Conservation (phyloP, 1,140 invertebrate genomes). For the Drosophila saltans region DNA sequence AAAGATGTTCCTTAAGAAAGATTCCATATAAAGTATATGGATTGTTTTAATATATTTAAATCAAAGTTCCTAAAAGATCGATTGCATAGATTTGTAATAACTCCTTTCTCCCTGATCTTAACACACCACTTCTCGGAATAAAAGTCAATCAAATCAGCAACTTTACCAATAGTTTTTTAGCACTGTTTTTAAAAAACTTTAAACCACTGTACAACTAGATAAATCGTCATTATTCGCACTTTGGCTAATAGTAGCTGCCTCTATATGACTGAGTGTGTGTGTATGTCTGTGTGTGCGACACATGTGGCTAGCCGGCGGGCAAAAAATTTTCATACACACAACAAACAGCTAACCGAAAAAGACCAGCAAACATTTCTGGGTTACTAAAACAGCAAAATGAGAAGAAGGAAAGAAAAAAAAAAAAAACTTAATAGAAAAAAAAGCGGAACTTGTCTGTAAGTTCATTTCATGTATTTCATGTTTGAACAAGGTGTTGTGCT, state of each 20-base stretch:
- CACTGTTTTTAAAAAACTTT: background rate
- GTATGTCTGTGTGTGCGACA: constrained; percentile 36
- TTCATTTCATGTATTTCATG: constrained; percentile 76
- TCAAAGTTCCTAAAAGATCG: too few species aligned
- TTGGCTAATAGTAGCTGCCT: constrained; percentile 17
- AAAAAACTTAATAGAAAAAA: constrained; percentile 49
- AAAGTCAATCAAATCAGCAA: too few species aligned
- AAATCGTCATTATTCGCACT: constrained; percentile 53
- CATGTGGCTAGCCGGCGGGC: constrained; percentile 73
- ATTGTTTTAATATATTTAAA: too few species aligned
- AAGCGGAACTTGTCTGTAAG: constrained; percentile 76
- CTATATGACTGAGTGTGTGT: background rate
- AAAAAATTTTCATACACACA: constrained; percentile 26
- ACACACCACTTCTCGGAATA: too few species aligned
- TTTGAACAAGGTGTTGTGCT: constrained; percentile 60
- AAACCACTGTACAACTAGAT: constrained; percentile 44
- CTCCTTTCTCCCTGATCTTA: too few species aligned
- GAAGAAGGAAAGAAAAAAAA: constrained; percentile 34
- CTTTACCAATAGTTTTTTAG: too few species aligned
- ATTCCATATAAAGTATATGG: too few species aligned
- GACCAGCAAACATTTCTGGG: constrained; percentile 49
- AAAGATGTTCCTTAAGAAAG: too few species aligned
- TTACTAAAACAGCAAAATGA: constrained; percentile 71
- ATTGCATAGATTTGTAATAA: too few species aligned
- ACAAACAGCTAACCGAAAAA: constrained; percentile 40